Percentiles rank a stretch among this genome's conserved stretches.
Conservation (phyloP, 2,113 vertebrate genomes). For the Cygnus atratus region DNA sequence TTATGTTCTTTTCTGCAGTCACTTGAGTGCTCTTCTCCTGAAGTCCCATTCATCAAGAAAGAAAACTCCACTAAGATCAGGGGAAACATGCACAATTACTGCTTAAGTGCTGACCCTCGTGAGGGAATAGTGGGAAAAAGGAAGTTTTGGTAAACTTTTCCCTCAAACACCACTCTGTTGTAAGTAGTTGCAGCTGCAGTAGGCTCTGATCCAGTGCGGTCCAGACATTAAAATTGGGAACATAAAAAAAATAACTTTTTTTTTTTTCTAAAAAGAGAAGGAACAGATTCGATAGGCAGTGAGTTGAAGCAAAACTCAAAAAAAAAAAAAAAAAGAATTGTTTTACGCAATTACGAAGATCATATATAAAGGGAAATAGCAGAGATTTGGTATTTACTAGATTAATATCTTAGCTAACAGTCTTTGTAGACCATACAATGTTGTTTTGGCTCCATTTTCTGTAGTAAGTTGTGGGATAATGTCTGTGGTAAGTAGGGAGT, state of each 20-base stretch:
- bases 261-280: neutral
- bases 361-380: rapidly evolving
- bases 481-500: neutral
- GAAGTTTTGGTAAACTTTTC: neutral
- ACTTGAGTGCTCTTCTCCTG: neutral
- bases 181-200: neutral
- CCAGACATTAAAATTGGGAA: neutral
- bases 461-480: neutral
- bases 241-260: neutral
- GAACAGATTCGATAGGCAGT: neutral
- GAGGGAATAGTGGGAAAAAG: neutral
- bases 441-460: neutral
- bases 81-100: neutral
- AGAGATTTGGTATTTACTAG: neutral
- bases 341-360: neutral
- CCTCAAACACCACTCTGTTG: neutral
- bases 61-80: neutral
- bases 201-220: neutral
- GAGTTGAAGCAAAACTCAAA: neutral
- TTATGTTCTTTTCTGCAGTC: neutral
- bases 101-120: neutral
- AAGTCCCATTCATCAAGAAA: neutral
- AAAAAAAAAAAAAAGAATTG: neutral
- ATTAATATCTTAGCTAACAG: neutral
- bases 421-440: neutral